Evolutionary conservation across 2,797 vertebrate genomes (phyloP), one percentile per base, ranked within the genome.

Genomic region (Podarcis siculus): DNA sequence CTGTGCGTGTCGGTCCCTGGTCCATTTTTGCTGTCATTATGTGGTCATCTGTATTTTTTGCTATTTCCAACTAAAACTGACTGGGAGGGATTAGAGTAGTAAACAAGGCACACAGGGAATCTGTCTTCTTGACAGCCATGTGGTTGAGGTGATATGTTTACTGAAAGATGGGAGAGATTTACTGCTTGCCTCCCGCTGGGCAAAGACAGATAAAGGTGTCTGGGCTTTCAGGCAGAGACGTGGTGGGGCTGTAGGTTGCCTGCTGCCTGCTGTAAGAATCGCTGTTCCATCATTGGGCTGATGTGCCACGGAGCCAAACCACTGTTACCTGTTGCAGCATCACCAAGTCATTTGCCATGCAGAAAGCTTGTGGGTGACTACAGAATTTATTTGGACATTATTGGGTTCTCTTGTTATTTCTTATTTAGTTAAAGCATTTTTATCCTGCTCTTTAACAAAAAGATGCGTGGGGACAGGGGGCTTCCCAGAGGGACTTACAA

Each of bases 151-250:
- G 96, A 94, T 79, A 37, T 61, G 92, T 96, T 96, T 97, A 96
- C 94, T 87, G 95, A 96, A 95, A 96, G 95, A 95, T 73, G 88
- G 94, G 91, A 92, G 93, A 94, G 95, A 97, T 96, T 95, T 96
- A 93, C 95, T 92, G 96, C 92, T 90, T 93, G 94, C 93, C 91
- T 91, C 92, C 94, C 91, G 88, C 83, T 0, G 67, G 35, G 90
- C 86, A 91, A 79, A 91, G 93, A 93, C 92, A 83, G 93, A 95
- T 95, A 95, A 94, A 1, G 23, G 71, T 85, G 88, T 85, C 76
- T 90, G 81, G 67, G 58, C 0, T 81, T 69, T 1, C 5, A 1
- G 90, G 1, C 10, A 82, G 88, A 8, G 37, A 87, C 8, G 85
- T 90, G 92, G 69, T 39, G 15, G 27, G 0, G 12, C 55, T 13